phyloP scores from a whole-genome alignment of 2,113 vertebrate genomes.

The Orycteropus afer region DNA sequence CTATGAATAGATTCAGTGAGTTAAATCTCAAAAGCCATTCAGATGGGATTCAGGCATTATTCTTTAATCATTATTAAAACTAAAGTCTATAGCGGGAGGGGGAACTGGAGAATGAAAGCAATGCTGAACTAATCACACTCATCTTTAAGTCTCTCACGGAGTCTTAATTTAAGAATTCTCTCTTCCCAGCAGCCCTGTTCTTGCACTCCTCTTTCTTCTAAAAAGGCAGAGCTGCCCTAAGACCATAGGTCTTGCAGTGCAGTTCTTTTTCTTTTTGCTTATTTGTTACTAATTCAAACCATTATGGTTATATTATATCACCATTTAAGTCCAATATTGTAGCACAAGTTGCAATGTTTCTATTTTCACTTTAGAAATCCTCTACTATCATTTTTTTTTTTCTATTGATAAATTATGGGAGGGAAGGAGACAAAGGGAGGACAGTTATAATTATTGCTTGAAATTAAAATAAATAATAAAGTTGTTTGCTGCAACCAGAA shows the following conservation, averaged over 20 bases:
- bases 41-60: slow-evolving; percentile 78
- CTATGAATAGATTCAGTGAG: slow-evolving; percentile 79
- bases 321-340: slow-evolving; percentile 76
- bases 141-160: slow-evolving; percentile 74
- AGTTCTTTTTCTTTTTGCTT: slow-evolving; percentile 83
- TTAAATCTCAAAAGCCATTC: slow-evolving; percentile 82
- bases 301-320: slow-evolving; percentile 76
- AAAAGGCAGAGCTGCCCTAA: slow-evolving; percentile 65
- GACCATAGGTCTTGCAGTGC: slow-evolving; percentile 66
- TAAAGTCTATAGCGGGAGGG: slow-evolving; percentile 52
- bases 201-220: not conserved
- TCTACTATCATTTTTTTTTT: slow-evolving; percentile 76
- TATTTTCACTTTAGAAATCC: slow-evolving; percentile 70
- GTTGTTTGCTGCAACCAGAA: not conserved
- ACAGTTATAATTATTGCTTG: not conserved
- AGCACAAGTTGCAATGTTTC: slow-evolving; percentile 73
- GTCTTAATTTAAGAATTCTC: slow-evolving; percentile 76
- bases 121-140: slow-evolving; percentile 78
- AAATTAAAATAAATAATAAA: not conserved
- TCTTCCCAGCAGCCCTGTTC: not conserved
- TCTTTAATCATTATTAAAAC: slow-evolving; percentile 85
- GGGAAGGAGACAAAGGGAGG: rapidly evolving
- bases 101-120: slow-evolving; percentile 59
- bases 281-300: slow-evolving; percentile 81
- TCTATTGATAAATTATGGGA: slow-evolving; percentile 30